These are phyloP conservation scores for Diphyllodes magnificus DNA, from an alignment of 2,113 vertebrate species.

Conservation along the genomic window DNA sequence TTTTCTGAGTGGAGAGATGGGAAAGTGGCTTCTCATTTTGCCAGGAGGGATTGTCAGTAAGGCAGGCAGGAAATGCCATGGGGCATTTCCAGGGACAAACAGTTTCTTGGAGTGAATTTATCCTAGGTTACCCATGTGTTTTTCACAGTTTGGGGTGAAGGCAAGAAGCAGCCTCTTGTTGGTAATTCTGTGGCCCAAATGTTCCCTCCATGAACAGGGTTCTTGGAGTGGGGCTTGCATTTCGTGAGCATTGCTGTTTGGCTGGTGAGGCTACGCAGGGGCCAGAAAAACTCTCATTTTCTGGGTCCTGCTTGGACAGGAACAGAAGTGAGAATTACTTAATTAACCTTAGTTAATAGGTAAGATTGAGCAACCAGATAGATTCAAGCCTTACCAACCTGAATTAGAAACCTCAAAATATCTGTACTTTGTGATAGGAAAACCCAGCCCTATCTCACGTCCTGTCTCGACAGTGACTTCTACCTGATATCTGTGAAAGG, in stretches of 20 bases:
- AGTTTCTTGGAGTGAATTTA: not conserved
- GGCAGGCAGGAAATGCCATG: not conserved
- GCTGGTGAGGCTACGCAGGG: not conserved
- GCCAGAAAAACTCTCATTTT: not conserved
- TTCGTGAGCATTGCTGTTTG: not conserved
- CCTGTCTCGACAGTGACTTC: not conserved
- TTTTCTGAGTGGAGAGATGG: not conserved
- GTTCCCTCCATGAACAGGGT: fast-evolving
- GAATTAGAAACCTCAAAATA: not conserved
- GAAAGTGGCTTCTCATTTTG: not conserved
- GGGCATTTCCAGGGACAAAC: not conserved
- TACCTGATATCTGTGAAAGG: not conserved
- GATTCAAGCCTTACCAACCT: not conserved
- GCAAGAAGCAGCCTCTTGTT: not conserved
- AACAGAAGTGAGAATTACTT: not conserved
- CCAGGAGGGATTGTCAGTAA: not conserved
- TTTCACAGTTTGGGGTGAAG: not conserved
- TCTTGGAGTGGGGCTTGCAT: not conserved
- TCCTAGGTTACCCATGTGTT: not conserved
- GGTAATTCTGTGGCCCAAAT: not conserved
- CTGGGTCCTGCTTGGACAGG: not conserved
- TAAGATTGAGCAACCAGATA: not conserved
- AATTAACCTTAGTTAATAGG: not conserved
- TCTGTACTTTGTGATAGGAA: not conserved
- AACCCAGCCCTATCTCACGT: not conserved